phyloP scores from a whole-genome alignment of 2,113 vertebrate species.

The Zootoca vivipara region DNA sequence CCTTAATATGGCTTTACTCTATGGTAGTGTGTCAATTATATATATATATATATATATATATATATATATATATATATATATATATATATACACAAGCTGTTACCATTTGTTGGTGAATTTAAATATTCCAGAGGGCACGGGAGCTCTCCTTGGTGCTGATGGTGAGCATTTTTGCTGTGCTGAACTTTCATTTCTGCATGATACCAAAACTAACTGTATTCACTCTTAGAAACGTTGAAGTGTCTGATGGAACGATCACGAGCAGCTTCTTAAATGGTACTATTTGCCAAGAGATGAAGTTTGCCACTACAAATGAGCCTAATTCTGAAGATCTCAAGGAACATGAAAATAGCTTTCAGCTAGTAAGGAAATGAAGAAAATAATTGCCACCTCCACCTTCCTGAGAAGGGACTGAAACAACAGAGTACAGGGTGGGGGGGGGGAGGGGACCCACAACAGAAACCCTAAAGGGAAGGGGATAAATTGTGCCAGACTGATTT shows the following conservation, averaged over 20 bases:
- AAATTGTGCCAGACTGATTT: constrained; percentile 14
- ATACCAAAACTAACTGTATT: constrained; percentile 10
- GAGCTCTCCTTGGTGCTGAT: background rate
- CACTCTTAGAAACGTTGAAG: constrained; percentile 33
- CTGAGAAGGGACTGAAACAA: background rate
- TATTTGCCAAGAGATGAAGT: constrained; percentile 34
- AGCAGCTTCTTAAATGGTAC: constrained; percentile 26
- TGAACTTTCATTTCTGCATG: background rate
- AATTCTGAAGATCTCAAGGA: constrained; percentile 44
- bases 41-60: background rate
- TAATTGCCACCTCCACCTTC: constrained; percentile 47
- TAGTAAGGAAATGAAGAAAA: constrained; percentile 51
- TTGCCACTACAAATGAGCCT: constrained; percentile 23
- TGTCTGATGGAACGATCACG: constrained; percentile 39
- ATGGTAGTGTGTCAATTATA: background rate
- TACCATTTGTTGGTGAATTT: background rate
- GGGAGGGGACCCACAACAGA: background rate
- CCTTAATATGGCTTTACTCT: background rate
- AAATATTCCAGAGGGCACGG: background rate
- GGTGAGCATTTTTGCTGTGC: background rate
- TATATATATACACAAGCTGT: background rate
- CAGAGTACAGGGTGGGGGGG: background rate
- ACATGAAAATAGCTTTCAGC: constrained; percentile 38
- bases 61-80: constrained; percentile 14
- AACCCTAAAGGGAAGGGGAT: background rate